Base-by-base conservation (phyloP, 1,140 invertebrate species). In the Euglossa dilemma region DNA sequence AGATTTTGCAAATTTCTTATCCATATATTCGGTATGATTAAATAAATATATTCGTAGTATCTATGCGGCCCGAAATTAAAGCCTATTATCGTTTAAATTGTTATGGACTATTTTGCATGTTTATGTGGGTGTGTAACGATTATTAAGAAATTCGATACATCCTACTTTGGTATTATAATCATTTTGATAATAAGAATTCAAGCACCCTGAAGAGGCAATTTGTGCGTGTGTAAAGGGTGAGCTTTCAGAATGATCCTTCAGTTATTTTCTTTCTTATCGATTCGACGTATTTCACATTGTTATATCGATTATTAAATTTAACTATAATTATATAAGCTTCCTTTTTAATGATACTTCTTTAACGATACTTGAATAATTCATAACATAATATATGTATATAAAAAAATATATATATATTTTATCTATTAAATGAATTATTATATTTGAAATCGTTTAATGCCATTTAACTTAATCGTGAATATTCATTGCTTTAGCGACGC, bases 381-480 rank as follows among this genome's bases (percentile, higher is more conserved):
- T n/a, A n/a, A n/a, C n/a, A n/a, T n/a, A n/a, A n/a, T n/a, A n/a
- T n/a, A n/a, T n/a, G n/a, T n/a, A n/a, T n/a, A n/a, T n/a, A n/a
- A n/a, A n/a, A n/a, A n/a, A n/a, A n/a, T n/a, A n/a, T n/a, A n/a
- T n/a, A 36, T 36, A 36, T 36, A 1, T 36, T 61, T 61, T 2
- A 16, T 25, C 25, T 16, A 25, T 61, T 61, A 14, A 28, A 25
- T 25, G n/a, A 61, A 12, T 25, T n/a, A 12, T n/a, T 7, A 61
- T 5, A 1, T 23, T 64, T 43, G 11, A 64, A 64, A 43, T 52
- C n/a, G 25, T 43, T 57, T 57, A 18, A 45, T 50, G 3, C 8
- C n/a, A 63, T 63, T 75, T 75, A 61, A 63, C 47, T 50, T 63
- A 20, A 23, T 63, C 45, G 11, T 23, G 45, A 75, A 66, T 25